Evolutionary conservation across 1,140 invertebrate species (phyloP).

Genomic region (Sitophilus oryzae): DNA sequence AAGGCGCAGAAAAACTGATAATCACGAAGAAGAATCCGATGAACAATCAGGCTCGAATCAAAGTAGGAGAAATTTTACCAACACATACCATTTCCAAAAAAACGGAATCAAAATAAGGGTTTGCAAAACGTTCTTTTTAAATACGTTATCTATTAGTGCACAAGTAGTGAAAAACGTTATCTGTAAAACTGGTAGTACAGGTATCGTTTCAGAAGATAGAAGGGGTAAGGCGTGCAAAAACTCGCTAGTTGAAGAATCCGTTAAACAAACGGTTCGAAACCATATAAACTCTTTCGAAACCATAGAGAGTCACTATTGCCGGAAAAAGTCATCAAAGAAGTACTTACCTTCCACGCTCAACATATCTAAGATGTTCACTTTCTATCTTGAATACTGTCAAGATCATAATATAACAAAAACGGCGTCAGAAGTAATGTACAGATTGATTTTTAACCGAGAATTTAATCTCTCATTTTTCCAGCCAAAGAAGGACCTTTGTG

Average conservation of each 20-base stretch:
- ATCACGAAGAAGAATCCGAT: too few relatives aligned
- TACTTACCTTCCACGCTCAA: constrained; percentile 1
- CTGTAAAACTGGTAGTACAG: constrained; percentile 4
- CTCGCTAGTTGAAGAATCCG: constrained; percentile 8
- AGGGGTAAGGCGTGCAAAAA: constrained; percentile 14
- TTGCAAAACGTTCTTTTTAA: constrained; percentile 5
- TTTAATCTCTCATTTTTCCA: constrained; percentile 15
- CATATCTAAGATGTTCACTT: constrained; percentile 1
- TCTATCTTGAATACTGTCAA: constrained; percentile 6
- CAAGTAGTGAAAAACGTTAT: constrained; percentile 13
- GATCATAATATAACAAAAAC: constrained; percentile 5
- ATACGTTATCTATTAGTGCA: constrained; percentile 13
- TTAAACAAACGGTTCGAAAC: constrained; percentile 5
- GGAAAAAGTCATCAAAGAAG: neutral
- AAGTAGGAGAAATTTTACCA: neutral
- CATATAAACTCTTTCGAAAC: constrained; percentile 12
- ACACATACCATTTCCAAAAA: neutral
- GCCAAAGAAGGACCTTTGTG: constrained; percentile 15
- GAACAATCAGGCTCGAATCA: too few relatives aligned
- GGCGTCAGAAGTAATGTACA: constrained; percentile 10
- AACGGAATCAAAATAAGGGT: neutral
- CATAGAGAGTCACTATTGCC: constrained; percentile 2
- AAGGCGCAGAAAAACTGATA: neutral
- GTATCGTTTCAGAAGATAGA: constrained; percentile 13
- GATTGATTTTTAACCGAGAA: constrained; percentile 2